Base-by-base conservation (phyloP, 2,797 vertebrate species). In the Smutsia gigantea region DNA sequence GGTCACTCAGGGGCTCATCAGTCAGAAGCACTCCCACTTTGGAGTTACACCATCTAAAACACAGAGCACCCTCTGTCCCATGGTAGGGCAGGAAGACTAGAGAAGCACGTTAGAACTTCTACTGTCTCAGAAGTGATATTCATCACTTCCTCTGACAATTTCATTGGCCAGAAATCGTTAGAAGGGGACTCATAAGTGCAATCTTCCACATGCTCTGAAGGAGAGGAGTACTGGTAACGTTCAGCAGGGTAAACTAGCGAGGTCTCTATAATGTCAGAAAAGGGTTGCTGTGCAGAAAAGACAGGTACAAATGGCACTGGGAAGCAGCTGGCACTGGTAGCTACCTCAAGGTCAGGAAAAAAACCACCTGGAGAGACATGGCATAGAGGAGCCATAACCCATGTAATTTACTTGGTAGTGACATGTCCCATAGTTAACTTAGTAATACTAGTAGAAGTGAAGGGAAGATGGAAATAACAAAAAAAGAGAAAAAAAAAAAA, bases 371-470 rank as follows among this genome's bases (percentile, higher is more conserved):
- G 59, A 61, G 34, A 83, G 59, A 90, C 4, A 17, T 9, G 49
- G 27, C 12, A 37, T 1, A 94, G 77, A 68, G 29, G 49, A 83
- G 85, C 34, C 79, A 94, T 0, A 37, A 81, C 37, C 18, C 79
- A 25, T 15, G 11, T 77, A 81, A 82, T 53, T 94, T 84, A 87
- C 0, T 5, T 34, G 37, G 71, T 1, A 91, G 94, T 61, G 57
- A 10, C 75, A 87, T 25, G 96, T 96, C 63, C 83, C 93, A 94
- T 71, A 68, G 88, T 63, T 94, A 46, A 86, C 51, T 97, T 92
- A 94, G 94, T 95, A 95, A 89, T 95, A 90, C 3, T 97, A 93
- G 83, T 63, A 94, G 91, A 96, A 90, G 94, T 92, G 97, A 97
- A 97, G 92, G 85, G 95, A 92, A 89, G 34, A 86, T 5, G 55